These are phyloP conservation scores for Lucinisca nassula DNA, from an alignment of 2,888 invertebrate species.

Conservation along the genomic window DNA sequence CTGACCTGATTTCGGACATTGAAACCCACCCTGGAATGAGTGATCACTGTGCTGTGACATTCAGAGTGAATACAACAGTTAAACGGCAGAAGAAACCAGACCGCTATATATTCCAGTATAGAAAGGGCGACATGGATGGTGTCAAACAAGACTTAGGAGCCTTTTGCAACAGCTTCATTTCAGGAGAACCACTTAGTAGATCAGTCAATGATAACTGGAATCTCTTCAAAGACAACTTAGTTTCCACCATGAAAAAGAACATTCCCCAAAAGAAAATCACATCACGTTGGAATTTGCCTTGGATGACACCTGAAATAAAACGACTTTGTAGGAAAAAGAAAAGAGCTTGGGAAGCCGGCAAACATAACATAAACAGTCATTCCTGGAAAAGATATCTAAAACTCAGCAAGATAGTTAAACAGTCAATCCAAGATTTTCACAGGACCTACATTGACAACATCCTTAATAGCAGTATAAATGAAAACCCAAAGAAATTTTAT, in stretches of 20 bases:
- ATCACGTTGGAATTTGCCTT: no score
- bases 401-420: constrained; percentile 29
- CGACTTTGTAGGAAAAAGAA: constrained; percentile 39
- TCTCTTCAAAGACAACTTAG: constrained; percentile 22
- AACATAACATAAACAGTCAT: constrained; percentile 33
- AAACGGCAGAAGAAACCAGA: constrained; percentile 1
- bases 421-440: constrained; percentile 26
- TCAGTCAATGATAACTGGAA: constrained; percentile 35
- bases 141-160: neutral
- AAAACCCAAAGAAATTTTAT: constrained; percentile 48
- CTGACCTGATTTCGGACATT: no score
- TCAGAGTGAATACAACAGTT: neutral
- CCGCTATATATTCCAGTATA: neutral
- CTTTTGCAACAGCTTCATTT: no score
- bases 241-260: constrained; percentile 36
- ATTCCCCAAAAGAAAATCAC: constrained; percentile 52
- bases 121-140: neutral
- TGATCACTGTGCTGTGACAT: neutral
- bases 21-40: no score
- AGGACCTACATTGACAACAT: constrained; percentile 32
- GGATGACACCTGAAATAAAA: constrained; percentile 22
- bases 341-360: constrained; percentile 38
- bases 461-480: constrained; percentile 26
- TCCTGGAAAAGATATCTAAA: constrained; percentile 35
- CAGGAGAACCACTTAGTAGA: neutral